Evolutionary conservation across 2,888 invertebrate genomes (phyloP).

Genomic region (Selenia dentaria): DNA sequence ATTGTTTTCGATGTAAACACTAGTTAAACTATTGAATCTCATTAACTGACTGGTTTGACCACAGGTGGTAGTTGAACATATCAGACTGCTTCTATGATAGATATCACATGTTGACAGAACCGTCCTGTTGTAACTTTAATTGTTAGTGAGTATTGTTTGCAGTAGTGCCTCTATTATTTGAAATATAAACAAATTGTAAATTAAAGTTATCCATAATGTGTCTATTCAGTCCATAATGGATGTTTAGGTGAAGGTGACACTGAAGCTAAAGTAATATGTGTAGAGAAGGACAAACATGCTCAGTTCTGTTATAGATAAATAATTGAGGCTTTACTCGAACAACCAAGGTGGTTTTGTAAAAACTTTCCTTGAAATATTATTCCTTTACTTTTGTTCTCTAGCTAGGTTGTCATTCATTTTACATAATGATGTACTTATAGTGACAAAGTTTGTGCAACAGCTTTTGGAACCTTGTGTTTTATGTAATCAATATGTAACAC

Average conservation of each 20-base stretch:
- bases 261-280: no score
- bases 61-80: slow-evolving; percentile 58
- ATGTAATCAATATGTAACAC: slow-evolving; percentile 9
- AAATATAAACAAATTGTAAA: no score
- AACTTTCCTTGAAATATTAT: slow-evolving; percentile 15
- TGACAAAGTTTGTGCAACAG: background rate
- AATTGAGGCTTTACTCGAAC: slow-evolving; percentile 19
- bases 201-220: no score
- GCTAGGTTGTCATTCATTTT: background rate
- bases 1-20: slow-evolving; percentile 10
- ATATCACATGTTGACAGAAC: slow-evolving; percentile 58
- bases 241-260: no score
- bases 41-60: slow-evolving; percentile 27
- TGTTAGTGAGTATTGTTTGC: slow-evolving; percentile 20
- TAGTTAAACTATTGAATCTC: slow-evolving; percentile 23
- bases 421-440: background rate
- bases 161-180: slow-evolving; percentile 22
- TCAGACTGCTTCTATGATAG: slow-evolving; percentile 55
- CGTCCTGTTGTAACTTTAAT: slow-evolving; percentile 69
- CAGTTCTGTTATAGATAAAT: slow-evolving; percentile 3
- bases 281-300: background rate
- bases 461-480: slow-evolving; percentile 3
- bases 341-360: slow-evolving; percentile 22
- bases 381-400: background rate
- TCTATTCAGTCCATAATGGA: no score